Evolutionary conservation across 1,140 invertebrate species (phyloP), one percentile per base, ranked within the genome.

Genomic region (Polypedilum vanderplanki): DNA sequence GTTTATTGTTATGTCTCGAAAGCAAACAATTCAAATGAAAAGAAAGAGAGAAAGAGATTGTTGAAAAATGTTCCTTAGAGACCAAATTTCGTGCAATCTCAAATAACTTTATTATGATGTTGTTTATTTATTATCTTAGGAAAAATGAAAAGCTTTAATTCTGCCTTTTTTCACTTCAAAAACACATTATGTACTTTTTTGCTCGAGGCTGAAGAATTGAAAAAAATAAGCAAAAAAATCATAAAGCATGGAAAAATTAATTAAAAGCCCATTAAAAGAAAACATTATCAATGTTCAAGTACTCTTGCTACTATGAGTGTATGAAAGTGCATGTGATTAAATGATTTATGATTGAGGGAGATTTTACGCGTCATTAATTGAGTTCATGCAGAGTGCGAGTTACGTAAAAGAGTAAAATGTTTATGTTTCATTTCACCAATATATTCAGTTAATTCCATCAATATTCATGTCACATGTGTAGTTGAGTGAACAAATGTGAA

Each of bases 351-450:
- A 57, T 57, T 57, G 12, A 57, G 3, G 24, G 5, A 1, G 3
- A 57, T 57, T 57, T 57, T 57, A 57, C 46, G 46, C 46, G 46
- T 57, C n/a, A 57, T 57, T 57, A 57, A 57, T 57, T 57, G 46
- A 57, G n/a, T 15, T 12, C 12, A 46, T 46, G 41, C 41, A 46
- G n/a, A n/a, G n/a, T n/a, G n/a, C 15, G 41, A 46, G 8, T 46
- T 10, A 46, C 41, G 41, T 10, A 46, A 10, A 46, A 41, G 15
- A 12, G 15, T n/a, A 12, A 15, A 46, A n/a, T 57, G 12, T 15
- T 15, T 15, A n/a, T 57, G 41, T 15, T 15, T 57, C 46, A 12
- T 57, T 15, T 57, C n/a, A n/a, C 46, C 46, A n/a, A 12, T 46
- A 5, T 41, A 46, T 57, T 57, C 12, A 57, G 46, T 57, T 57